phyloP scores from a whole-genome alignment of 2,888 invertebrate species.

The Zhengitettix transpicula region DNA sequence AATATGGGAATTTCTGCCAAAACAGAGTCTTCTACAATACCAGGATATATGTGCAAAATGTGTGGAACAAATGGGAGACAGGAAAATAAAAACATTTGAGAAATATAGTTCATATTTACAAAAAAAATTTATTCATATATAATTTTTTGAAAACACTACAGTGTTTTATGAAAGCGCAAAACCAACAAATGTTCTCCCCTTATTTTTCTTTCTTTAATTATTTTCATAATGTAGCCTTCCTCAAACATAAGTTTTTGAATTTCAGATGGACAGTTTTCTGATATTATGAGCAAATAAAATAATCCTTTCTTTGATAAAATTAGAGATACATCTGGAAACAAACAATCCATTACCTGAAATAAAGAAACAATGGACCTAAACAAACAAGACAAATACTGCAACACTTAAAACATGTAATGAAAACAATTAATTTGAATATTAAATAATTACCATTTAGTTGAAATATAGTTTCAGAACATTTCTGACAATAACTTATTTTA shows the following conservation, averaged over 20 bases:
- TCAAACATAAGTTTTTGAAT: constrained; percentile 41
- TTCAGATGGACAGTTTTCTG: constrained; percentile 71
- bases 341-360: constrained; percentile 22
- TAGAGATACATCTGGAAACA: constrained; percentile 50
- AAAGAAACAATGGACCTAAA: constrained; percentile 21
- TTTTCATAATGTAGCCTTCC: constrained; percentile 39
- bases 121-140: too few relatives aligned
- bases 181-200: constrained; percentile 77
- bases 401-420: too few relatives aligned
- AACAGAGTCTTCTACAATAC: too few relatives aligned
- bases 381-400: not conserved
- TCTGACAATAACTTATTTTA: too few relatives aligned
- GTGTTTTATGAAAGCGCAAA: constrained; percentile 24
- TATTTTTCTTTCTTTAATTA: constrained; percentile 56
- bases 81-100: too few relatives aligned
- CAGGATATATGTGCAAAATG: too few relatives aligned
- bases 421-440: too few relatives aligned
- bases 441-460: too few relatives aligned
- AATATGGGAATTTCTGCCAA: too few relatives aligned
- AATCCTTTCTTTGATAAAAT: constrained; percentile 58
- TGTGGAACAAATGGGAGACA: too few relatives aligned
- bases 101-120: too few relatives aligned
- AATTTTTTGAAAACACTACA: not conserved
- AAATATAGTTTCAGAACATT: too few relatives aligned
- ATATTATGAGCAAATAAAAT: constrained; percentile 75